These are phyloP conservation scores for Atrichornis clamosus DNA, from an alignment of 2,113 vertebrate genomes.

Conservation along the genomic window DNA sequence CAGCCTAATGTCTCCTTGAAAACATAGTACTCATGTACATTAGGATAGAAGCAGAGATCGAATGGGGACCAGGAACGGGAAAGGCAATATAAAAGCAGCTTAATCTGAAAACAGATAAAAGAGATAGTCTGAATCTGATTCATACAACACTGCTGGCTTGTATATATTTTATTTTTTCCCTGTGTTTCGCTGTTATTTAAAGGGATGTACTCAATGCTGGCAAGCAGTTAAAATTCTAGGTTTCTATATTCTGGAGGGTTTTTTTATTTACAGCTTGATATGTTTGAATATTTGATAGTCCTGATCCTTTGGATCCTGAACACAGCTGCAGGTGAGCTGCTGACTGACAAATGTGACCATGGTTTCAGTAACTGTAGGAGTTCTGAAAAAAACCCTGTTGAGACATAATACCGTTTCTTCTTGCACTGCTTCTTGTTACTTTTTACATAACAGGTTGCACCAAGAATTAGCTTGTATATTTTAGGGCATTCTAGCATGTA, in stretches of 20 bases:
- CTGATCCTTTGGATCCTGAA: neutral
- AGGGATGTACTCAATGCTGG: fast-evolving
- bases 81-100: neutral
- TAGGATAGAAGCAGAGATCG: neutral
- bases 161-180: neutral
- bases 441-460: neutral
- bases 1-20: neutral
- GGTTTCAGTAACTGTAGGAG: neutral
- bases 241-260: neutral
- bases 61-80: neutral
- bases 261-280: neutral
- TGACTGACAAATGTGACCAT: neutral
- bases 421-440: neutral
- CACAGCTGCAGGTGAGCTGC: neutral
- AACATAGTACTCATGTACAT: neutral
- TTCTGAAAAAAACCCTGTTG: neutral
- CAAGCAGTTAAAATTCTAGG: neutral
- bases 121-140: neutral
- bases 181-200: neutral
- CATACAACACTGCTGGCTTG: neutral
- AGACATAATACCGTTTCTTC: neutral
- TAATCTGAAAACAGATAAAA: no score
- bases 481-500: neutral
- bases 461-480: neutral
- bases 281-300: neutral